Evolutionary conservation across 2,113 vertebrate species (phyloP), one percentile per base, ranked within the genome.

Genomic region (Cromileptes altivelis): DNA sequence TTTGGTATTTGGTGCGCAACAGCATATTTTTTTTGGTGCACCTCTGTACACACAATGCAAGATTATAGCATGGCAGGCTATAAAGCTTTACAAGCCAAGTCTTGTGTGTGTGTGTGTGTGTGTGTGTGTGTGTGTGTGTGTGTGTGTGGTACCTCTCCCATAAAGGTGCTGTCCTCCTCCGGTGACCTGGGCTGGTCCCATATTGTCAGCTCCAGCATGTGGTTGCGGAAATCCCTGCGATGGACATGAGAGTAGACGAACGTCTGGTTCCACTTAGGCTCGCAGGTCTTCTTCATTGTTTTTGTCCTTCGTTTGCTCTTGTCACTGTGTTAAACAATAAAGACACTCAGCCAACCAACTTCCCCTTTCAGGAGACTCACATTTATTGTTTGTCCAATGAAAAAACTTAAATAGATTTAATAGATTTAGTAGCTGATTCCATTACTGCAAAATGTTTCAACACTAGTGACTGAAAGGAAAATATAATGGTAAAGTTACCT

Each of bases 281-380:
- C 97, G 73, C 97, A 96, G 73, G 96, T 97, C 96, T 96, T 99
- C 96, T 99, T 99, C 88, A 99, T 95, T 4, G 98, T 98, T 95
- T 98, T 99, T 70, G 98, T 99, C 93, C 98, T 97, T 78, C 98
- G 96, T 94, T 99, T 99, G 94, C 98, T 99, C 91, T 99, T 99
- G 95, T 99, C 98, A 71, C 98, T 99, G 95, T 45, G 72, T 82
- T 6, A 60, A 27, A 83, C 9, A 71, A 33, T 0, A 33, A n/a
- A 75, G 19, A 69, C 0, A 30, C 15, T 57, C 2, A 53, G 13
- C 10, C 25, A 58, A 15, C 1, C 19, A 9, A 45, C 10, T 50
- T 47, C 2, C 19, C 15, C 25, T 55, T 53, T 53, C 4, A 62
- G 47, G 21, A 6, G 21, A 65, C n/a, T 45, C 25, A 42, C 33